These are phyloP conservation scores for Microcaecilia unicolor DNA, from an alignment of 2,797 vertebrate genomes.

Conservation along the genomic window DNA sequence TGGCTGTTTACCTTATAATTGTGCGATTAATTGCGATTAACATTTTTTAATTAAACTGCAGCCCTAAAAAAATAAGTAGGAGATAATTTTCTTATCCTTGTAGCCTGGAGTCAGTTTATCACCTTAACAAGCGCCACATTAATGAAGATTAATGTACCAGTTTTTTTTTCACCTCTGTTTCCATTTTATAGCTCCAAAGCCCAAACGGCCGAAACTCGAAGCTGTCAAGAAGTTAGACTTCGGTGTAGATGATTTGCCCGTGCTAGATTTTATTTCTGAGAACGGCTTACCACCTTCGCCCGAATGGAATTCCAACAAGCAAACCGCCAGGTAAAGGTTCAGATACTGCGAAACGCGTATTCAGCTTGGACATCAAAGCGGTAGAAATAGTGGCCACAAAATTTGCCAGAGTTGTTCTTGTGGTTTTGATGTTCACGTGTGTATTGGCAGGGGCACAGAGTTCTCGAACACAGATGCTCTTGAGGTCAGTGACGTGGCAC, in stretches of 20 bases:
- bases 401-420: neutral
- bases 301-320: slow-evolving; percentile 22
- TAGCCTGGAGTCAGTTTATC: no score
- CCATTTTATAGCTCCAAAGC: slow-evolving; percentile 51
- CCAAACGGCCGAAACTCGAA: slow-evolving; percentile 60
- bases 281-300: slow-evolving; percentile 62
- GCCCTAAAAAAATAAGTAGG: no score
- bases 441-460: neutral
- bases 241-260: neutral
- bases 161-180: fast-evolving
- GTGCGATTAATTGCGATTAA: no score
- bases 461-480: neutral
- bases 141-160: no score
- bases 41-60: no score
- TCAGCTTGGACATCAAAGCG: no score
- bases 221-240: slow-evolving; percentile 74
- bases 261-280: slow-evolving; percentile 5
- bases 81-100: no score
- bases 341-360: no score
- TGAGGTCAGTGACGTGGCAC: slow-evolving; percentile 53
- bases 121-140: no score
- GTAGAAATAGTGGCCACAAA: no score
- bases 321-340: slow-evolving; percentile 44
- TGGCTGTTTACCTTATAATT: no score
- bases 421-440: neutral